These are phyloP conservation scores for Subanguina moxae DNA, from an alignment of 1,140 invertebrate genomes.

Conservation along the genomic window DNA sequence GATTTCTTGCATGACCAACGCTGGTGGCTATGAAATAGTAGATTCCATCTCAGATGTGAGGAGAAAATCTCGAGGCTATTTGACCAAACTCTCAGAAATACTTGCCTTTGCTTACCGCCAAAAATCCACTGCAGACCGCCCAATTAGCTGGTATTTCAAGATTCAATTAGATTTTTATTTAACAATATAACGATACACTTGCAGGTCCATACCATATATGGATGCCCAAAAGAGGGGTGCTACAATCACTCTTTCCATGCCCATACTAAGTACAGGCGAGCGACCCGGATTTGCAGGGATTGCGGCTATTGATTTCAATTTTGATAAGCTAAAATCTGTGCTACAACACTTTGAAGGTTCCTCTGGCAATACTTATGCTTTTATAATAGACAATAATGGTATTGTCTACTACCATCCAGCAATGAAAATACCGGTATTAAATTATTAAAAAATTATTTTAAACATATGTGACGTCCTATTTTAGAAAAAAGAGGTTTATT, in stretches of 20 bases:
- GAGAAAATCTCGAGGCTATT: conserved; percentile 43
- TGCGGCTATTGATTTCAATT: conserved; percentile 36
- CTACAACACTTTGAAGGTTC: conserved; percentile 13
- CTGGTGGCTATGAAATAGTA: conserved; percentile 36
- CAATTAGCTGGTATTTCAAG: conserved; percentile 32
- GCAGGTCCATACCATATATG: conserved; percentile 52
- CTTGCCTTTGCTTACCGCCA: conserved; percentile 33
- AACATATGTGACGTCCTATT: neutral
- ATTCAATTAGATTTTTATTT: neutral
- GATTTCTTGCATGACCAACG: conserved; percentile 8
- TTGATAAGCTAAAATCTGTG: conserved; percentile 25
- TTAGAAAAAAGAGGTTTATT: conserved; percentile 2
- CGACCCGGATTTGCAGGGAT: conserved; percentile 2
- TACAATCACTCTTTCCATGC: conserved; percentile 49
- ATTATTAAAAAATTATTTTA: neutral
- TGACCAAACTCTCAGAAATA: conserved; percentile 36
- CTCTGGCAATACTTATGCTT: conserved; percentile 41
- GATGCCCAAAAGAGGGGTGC: conserved; percentile 51
- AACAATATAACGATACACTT: neutral
- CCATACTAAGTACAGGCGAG: conserved; percentile 36
- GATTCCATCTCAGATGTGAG: conserved; percentile 55
- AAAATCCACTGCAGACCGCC: conserved; percentile 26
- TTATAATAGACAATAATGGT: conserved; percentile 58
- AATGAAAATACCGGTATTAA: conserved; percentile 39
- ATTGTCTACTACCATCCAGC: conserved; percentile 54